These are phyloP conservation scores for Coelopa frigida DNA, from an alignment of 1,140 invertebrate species.

Conservation along the genomic window DNA sequence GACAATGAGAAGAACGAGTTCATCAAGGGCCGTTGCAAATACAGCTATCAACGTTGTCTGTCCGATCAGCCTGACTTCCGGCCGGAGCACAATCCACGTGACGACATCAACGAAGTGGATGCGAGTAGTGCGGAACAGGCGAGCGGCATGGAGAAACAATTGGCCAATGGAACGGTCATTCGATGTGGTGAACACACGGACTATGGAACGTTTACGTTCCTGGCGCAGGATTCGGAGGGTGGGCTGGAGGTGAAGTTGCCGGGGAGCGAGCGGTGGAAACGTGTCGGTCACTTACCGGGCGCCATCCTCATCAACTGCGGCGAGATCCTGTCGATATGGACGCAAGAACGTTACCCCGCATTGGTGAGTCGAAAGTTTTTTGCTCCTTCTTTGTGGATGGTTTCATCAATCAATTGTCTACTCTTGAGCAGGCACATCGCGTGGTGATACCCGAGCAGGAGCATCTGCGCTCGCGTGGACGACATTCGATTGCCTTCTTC, in stretches of 20 bases:
- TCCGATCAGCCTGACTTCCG: slow-evolving; percentile 40
- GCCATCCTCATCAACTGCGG: slow-evolving; percentile 73
- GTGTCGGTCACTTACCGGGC: slow-evolving; percentile 68
- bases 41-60: slow-evolving; percentile 43
- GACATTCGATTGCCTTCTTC: slow-evolving; percentile 70
- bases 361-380: slow-evolving; percentile 51
- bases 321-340: slow-evolving; percentile 70
- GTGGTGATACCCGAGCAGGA: slow-evolving; percentile 61
- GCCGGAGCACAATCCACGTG: slow-evolving; percentile 32
- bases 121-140: slow-evolving; percentile 14
- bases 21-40: slow-evolving; percentile 40
- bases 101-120: slow-evolving; percentile 33
- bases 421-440: slow-evolving; percentile 54
- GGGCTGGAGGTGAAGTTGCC: slow-evolving; percentile 55
- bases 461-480: slow-evolving; percentile 51
- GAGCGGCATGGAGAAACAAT: slow-evolving; percentile 10
- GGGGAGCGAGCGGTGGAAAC: slow-evolving; percentile 61
- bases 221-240: slow-evolving; percentile 63
- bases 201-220: slow-evolving; percentile 65
- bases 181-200: slow-evolving; percentile 65
- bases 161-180: slow-evolving; percentile 47
- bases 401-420: background rate
- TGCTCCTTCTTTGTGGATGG: background rate
- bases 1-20: slow-evolving; percentile 31
- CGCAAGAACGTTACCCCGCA: slow-evolving; percentile 59